These are phyloP conservation scores for Forbesichthys agassizii DNA, from an alignment of 2,113 vertebrate genomes.

Conservation along the genomic window DNA sequence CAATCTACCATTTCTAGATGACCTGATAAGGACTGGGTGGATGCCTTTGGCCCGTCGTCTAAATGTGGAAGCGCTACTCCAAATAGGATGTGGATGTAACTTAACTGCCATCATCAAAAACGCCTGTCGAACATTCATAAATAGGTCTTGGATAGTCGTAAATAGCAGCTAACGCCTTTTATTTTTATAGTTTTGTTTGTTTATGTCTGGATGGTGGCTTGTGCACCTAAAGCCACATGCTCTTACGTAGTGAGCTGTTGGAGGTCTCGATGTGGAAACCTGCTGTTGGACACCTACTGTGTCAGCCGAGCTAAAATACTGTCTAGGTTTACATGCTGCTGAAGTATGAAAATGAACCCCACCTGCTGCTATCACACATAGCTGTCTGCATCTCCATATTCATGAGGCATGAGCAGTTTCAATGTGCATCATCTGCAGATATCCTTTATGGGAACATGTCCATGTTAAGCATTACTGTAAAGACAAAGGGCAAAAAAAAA, in stretches of 20 bases:
- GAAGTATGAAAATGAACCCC: constrained; percentile 34
- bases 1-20: not conserved
- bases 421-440: constrained; percentile 30
- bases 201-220: constrained; percentile 23
- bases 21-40: constrained; percentile 49
- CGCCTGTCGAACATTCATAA: constrained; percentile 37
- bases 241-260: not conserved
- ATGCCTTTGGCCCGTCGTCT: constrained; percentile 14
- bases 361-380: constrained; percentile 27
- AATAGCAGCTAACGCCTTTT: constrained; percentile 51
- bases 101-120: constrained; percentile 49
- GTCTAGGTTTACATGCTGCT: not conserved
- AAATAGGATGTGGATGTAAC: constrained; percentile 59
- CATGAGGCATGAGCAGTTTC: constrained; percentile 14
- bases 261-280: not conserved
- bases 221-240: constrained; percentile 7
- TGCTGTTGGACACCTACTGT: not conserved
- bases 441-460: not conserved
- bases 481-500: too few species aligned
- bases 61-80: constrained; percentile 32
- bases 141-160: constrained; percentile 42
- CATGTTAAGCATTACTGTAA: not conserved
- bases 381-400: constrained; percentile 53
- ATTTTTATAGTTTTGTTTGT: constrained; percentile 17
- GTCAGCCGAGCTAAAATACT: not conserved